These are phyloP conservation scores for Pristiophorus japonicus DNA, from an alignment of 2,113 vertebrate genomes.

Conservation along the genomic window DNA sequence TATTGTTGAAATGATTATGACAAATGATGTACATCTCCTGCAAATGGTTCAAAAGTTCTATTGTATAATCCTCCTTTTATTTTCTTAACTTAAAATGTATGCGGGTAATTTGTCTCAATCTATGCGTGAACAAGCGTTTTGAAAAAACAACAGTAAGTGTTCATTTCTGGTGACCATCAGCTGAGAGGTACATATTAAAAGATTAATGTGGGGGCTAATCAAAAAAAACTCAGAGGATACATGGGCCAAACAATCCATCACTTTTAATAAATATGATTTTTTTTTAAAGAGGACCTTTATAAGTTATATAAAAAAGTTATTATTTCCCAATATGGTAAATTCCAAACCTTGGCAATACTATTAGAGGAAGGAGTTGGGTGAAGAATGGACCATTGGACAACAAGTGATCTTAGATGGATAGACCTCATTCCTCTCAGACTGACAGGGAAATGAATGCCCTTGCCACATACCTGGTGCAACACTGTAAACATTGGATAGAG, in stretches of 20 bases:
- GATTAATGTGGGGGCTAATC: neutral
- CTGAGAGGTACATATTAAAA: neutral
- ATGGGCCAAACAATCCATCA: neutral
- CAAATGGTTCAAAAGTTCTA: neutral
- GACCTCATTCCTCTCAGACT: neutral
- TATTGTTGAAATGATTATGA: neutral
- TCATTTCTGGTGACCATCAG: neutral
- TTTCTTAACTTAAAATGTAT: neutral
- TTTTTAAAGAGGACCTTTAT: neutral
- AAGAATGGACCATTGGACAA: neutral
- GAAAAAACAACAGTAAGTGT: neutral
- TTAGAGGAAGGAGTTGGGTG: neutral
- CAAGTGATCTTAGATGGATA: neutral
- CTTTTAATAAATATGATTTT: neutral
- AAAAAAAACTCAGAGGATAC: neutral
- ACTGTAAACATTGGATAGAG: neutral
- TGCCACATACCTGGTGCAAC: neutral
- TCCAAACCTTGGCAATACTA: neutral
- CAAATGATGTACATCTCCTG: neutral
- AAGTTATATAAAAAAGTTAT: neutral
- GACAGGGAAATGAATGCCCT: neutral
- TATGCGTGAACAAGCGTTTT: neutral
- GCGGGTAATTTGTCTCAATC: neutral
- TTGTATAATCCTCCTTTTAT: neutral
- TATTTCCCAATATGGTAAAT: neutral